Evolutionary conservation across 2,797 vertebrate species (phyloP).

Genomic region (Periophthalmus magnuspinnatus): DNA sequence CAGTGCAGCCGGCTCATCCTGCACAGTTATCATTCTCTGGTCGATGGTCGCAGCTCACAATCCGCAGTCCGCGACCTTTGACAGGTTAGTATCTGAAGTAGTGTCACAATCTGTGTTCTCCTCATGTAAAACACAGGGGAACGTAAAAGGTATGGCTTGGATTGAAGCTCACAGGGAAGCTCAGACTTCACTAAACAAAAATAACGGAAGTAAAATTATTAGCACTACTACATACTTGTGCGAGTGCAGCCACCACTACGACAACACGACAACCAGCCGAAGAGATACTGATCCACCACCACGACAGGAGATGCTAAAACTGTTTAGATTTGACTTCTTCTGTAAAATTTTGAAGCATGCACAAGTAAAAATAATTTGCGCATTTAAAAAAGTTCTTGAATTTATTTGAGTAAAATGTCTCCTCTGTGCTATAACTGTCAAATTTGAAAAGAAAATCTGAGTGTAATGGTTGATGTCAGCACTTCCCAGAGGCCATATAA

Average conservation of each 20-base stretch:
- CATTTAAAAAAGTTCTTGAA: not conserved
- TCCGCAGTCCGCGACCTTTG: slow-evolving; percentile 83
- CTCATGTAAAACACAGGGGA: not conserved
- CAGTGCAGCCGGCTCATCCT: slow-evolving; percentile 85
- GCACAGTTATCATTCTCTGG: slow-evolving; percentile 89
- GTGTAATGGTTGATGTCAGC: slow-evolving; percentile 10
- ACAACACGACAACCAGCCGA: too few relatives aligned
- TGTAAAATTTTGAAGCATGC: too few relatives aligned
- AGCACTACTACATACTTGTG: too few relatives aligned
- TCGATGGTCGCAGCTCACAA: slow-evolving; percentile 90
- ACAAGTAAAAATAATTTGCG: too few relatives aligned
- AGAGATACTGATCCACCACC: too few relatives aligned
- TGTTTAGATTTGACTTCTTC: too few relatives aligned
- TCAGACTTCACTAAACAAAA: not conserved
- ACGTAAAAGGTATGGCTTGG: not conserved
- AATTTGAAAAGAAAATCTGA: too few relatives aligned
- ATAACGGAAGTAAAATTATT: too few relatives aligned
- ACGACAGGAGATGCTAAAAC: too few relatives aligned
- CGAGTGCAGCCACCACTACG: too few relatives aligned
- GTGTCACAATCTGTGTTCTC: slow-evolving; percentile 16
- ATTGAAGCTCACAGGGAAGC: not conserved
- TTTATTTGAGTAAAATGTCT: not conserved
- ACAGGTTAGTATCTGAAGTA: slow-evolving; percentile 66
- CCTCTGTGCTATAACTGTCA: not conserved
- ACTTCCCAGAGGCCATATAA: slow-evolving; percentile 4